Base-by-base conservation (phyloP, 1,140 invertebrate genomes). In the Cecropterus lyciades region DNA sequence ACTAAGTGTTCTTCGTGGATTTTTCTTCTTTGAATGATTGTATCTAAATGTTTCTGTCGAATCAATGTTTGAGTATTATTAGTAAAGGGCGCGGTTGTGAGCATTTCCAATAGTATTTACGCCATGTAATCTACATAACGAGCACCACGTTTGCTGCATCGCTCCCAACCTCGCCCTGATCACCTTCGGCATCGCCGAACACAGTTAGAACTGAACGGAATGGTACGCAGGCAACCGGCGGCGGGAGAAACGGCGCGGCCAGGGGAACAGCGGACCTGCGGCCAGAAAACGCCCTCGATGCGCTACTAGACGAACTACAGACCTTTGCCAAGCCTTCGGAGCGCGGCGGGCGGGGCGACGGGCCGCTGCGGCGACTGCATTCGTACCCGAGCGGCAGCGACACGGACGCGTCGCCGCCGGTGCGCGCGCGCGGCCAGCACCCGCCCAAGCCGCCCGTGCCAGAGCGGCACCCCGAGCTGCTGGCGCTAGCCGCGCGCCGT, bases 221-320 rank as follows among this genome's bases (percentile, higher is more conserved):
- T 82, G 84, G 80, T 87, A 78, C 75, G 72, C 83, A 94, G 94
- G 92, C 93, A 93, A 92, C 94, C 94, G 93, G 92, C 91, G 85
- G 95, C 95, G 94, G 94, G 92, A 85, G 94, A 94, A 82, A 93
- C 93, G 69, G 92, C 92, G 75, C 94, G 94, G 93, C 94, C 93
- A 94, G 95, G 94, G 94, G 94, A 94, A 93, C 93, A 91, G 86
- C 94, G 93, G 89, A 94, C 88, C 93, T 95, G 93, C 95, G 95
- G 94, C 93, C 95, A 94, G 97, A 98, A 95, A 98, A 97, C 95
- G 96, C 97, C 95, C 96, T 98, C 95, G 97, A 98, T 95, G 96
- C 96, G 95, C 91, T 98, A 95, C 89, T 98, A 97, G 97, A 98
- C 85, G 97, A 98, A 90, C 93, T 98, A 51, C 96, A 98, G 86